These are phyloP conservation scores for Rhyacophila brunnea DNA, from an alignment of 1,140 invertebrate species.

Conservation along the genomic window DNA sequence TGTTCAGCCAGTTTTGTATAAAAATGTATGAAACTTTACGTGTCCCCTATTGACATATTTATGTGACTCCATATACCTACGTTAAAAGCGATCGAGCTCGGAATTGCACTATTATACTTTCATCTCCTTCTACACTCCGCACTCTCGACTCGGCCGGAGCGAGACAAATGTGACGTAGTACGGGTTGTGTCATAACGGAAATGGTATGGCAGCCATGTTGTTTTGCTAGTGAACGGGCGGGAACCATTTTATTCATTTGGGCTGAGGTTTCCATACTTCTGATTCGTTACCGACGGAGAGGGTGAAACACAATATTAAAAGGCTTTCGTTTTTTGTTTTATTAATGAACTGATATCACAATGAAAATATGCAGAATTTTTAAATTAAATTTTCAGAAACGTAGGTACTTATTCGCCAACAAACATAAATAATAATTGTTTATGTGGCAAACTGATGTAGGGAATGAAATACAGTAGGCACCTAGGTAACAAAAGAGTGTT, in stretches of 20 bases:
- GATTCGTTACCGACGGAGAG: slow-evolving; percentile 7
- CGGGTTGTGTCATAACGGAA: background rate
- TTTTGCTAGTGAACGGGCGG: slow-evolving; percentile 15
- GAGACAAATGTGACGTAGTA: background rate
- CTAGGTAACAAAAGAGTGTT: too few species aligned
- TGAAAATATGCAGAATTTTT: background rate
- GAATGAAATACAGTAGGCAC: too few species aligned
- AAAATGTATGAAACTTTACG: slow-evolving; percentile 33
- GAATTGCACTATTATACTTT: too few species aligned
- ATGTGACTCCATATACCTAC: slow-evolving; percentile 14
- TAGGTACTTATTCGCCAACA: too few species aligned
- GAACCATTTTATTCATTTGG: slow-evolving; percentile 28
- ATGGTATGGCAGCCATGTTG: slow-evolving; percentile 31
- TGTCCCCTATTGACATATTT: slow-evolving; percentile 35
- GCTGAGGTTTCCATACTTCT: background rate
- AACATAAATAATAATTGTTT: too few species aligned
- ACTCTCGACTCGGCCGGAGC: background rate
- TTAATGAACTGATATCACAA: slow-evolving; percentile 1
- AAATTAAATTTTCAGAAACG: too few species aligned
- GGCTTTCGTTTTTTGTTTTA: background rate
- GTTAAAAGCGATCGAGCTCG: slow-evolving; percentile 2
- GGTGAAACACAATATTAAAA: background rate
- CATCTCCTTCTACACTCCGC: background rate
- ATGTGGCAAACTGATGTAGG: too few species aligned
- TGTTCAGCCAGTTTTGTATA: slow-evolving; percentile 25